Evolutionary conservation across 2,888 invertebrate genomes (phyloP).

Genomic region (Ischnura elegans): DNA sequence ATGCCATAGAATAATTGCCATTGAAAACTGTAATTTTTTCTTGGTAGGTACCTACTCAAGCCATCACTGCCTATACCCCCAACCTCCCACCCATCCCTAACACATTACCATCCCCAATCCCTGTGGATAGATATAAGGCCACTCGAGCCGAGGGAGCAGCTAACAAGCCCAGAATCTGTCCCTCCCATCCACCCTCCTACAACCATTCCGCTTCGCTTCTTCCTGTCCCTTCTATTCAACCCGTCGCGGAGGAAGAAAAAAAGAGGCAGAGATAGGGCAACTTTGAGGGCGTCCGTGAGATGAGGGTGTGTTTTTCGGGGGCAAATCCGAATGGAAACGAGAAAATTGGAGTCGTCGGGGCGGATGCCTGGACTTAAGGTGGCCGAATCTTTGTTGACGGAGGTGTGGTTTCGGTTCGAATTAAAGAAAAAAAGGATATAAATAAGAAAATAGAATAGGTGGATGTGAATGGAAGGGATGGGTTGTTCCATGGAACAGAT

Average conservation of each 20-base stretch:
- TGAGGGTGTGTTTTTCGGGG: background rate
- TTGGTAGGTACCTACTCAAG: background rate
- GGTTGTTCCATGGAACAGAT: no score
- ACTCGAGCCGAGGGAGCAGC: slow-evolving; percentile 7
- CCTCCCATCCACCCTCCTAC: background rate
- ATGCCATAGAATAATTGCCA: no score
- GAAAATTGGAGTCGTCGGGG: background rate
- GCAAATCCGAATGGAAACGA: slow-evolving; percentile 16
- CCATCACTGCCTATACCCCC: no score
- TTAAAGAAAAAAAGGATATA: no score
- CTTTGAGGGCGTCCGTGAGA: background rate
- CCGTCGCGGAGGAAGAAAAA: background rate
- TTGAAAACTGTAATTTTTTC: no score
- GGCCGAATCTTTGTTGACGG: no score
- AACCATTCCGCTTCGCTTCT: background rate
- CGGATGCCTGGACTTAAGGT: background rate
- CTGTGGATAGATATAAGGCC: background rate
- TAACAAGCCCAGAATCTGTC: slow-evolving; percentile 26
- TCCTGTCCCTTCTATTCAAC: background rate
- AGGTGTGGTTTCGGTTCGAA: no score
- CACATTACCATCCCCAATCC: background rate
- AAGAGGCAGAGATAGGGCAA: background rate
- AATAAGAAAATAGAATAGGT: background rate
- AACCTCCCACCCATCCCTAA: no score
- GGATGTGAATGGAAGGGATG: background rate